These are phyloP conservation scores for Cactoblastis cactorum DNA, from an alignment of 2,888 invertebrate species.

Conservation along the genomic window DNA sequence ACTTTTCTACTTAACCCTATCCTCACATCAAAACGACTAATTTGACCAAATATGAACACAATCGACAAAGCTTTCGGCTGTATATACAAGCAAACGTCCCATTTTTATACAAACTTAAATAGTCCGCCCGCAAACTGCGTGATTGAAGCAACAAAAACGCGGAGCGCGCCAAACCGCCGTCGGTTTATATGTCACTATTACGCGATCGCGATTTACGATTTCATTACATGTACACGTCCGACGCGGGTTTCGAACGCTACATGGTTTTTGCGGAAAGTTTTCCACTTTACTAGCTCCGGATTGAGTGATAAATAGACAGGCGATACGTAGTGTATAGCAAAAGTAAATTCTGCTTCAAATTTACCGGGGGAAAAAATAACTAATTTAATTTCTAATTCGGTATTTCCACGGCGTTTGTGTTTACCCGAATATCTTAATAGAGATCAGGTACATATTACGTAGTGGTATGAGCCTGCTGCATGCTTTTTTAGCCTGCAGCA, in stretches of 20 bases:
- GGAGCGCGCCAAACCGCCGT: conserved; percentile 40
- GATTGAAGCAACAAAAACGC: conserved; percentile 69
- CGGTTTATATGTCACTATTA: conserved; percentile 23
- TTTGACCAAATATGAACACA: not conserved
- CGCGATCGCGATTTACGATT: conserved; percentile 19
- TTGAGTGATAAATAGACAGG: conserved; percentile 10
- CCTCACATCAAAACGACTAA: too few species aligned
- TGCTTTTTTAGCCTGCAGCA: too few species aligned
- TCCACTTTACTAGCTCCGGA: not conserved
- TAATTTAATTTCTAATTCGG: too few species aligned
- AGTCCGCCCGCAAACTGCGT: conserved; percentile 21
- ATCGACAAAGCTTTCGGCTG: not conserved
- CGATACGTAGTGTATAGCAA: too few species aligned
- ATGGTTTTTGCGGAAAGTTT: conserved; percentile 9
- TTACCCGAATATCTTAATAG: too few species aligned
- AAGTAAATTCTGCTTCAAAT: too few species aligned
- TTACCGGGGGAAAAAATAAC: too few species aligned
- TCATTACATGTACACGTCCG: conserved; percentile 16
- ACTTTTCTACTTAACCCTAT: too few species aligned
- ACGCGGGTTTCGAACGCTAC: not conserved
- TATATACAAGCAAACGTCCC: not conserved
- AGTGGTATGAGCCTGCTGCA: too few species aligned
- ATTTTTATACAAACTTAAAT: not conserved
- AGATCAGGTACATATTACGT: too few species aligned
- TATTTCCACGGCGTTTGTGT: too few species aligned